These are phyloP conservation scores for Thelaira solivaga DNA, from an alignment of 2,888 invertebrate genomes.

Conservation along the genomic window DNA sequence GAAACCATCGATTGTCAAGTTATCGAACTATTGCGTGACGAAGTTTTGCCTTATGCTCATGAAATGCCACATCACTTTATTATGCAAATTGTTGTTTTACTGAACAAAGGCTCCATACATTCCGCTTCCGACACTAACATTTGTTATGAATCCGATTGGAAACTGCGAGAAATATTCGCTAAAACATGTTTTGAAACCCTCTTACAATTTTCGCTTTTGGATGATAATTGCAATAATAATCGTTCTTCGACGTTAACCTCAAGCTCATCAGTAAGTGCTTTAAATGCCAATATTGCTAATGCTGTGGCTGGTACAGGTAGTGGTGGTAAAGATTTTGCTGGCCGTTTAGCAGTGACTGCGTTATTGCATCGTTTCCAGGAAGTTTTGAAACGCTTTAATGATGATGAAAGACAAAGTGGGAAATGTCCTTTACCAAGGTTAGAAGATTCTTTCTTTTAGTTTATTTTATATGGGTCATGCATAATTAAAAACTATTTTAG, in stretches of 20 bases:
- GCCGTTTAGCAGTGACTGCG: constrained; percentile 92
- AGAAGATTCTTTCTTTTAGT: constrained; percentile 41
- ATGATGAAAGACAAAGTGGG: constrained; percentile 89
- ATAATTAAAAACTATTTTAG: constrained; percentile 71
- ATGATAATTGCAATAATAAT: constrained; percentile 81
- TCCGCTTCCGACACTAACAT: constrained; percentile 83
- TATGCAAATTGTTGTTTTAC: constrained; percentile 87
- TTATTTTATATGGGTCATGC: not conserved
- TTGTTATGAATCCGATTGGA: constrained; percentile 86
- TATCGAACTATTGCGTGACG: constrained; percentile 87
- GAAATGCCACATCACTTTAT: constrained; percentile 89
- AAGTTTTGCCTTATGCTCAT: constrained; percentile 88
- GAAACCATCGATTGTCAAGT: constrained; percentile 91
- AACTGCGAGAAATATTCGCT: constrained; percentile 95
- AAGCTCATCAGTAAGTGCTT: constrained; percentile 45
- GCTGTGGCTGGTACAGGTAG: constrained; percentile 61
- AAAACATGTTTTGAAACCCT: constrained; percentile 97
- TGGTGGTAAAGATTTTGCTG: constrained; percentile 81
- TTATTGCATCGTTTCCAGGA: constrained; percentile 94
- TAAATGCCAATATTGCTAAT: constrained; percentile 68
- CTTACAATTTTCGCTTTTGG: constrained; percentile 92
- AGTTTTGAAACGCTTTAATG: constrained; percentile 91
- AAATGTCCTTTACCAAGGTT: constrained; percentile 91
- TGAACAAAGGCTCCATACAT: constrained; percentile 91
- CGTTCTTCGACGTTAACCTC: constrained; percentile 45